Evolutionary conservation across 2,888 invertebrate genomes (phyloP).

Genomic region (Eupithecia vulgata): DNA sequence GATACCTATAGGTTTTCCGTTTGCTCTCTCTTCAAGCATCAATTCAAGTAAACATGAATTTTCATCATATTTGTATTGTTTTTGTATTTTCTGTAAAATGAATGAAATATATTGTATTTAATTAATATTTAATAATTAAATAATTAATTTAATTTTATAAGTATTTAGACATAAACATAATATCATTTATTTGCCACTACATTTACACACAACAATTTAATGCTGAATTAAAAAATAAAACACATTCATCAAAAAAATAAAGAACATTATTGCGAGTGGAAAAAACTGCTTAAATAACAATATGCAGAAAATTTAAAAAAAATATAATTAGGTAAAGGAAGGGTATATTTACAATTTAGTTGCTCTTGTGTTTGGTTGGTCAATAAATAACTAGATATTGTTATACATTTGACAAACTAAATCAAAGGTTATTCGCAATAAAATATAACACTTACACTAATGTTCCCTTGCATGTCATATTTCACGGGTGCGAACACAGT

Average conservation of each 20-base stretch:
- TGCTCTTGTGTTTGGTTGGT: background rate
- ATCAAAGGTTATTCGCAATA: background rate
- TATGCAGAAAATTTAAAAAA: too few relatives aligned
- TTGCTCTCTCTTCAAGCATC: slow-evolving; percentile 84
- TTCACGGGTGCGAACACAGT: slow-evolving; percentile 89
- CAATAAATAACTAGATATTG: background rate
- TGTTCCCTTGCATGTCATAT: slow-evolving; percentile 90
- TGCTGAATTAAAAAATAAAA: too few relatives aligned
- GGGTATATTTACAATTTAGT: background rate
- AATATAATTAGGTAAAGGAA: too few relatives aligned
- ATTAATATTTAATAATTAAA: too few relatives aligned
- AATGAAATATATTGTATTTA: background rate
- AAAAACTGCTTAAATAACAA: too few relatives aligned
- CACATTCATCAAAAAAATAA: too few relatives aligned
- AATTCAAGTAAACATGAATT: slow-evolving; percentile 87
- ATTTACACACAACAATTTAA: too few relatives aligned
- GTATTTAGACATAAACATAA: too few relatives aligned
- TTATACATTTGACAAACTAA: background rate
- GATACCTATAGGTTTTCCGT: slow-evolving; percentile 78
- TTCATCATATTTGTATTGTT: slow-evolving; percentile 80
- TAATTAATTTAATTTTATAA: too few relatives aligned
- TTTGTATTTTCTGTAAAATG: slow-evolving; percentile 85
- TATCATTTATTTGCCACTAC: too few relatives aligned
- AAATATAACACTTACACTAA: slow-evolving; percentile 82
- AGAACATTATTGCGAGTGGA: too few relatives aligned